Evolutionary conservation across 2,888 invertebrate species (phyloP), one percentile per base, ranked within the genome.

Genomic region (Fragum whitleyi): DNA sequence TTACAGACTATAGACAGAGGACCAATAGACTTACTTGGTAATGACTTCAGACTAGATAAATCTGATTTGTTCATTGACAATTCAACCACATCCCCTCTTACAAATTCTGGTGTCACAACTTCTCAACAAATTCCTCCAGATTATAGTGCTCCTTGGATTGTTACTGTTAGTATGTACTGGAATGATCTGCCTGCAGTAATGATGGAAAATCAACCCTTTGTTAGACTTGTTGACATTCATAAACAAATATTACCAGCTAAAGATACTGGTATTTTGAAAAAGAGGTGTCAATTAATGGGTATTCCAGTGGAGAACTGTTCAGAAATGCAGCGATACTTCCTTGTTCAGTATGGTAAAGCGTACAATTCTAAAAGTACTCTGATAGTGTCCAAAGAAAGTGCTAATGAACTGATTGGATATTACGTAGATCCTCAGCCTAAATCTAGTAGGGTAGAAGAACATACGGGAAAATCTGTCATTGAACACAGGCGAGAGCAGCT

Each of bases 281-380:
- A 93, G 82, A 87, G 94, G 2, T 93, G 93, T 74, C 92, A 92
- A 86, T 88, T 93, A 72, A 88, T 94, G 86, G 90, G 90, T 16
- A 91, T 93, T 76, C 81, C 87, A 16, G 91, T 93, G n/a, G 85
- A 86, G 57, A 93, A 92, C 85, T 93, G 93, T 83, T 81, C 92
- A n/a, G 94, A 94, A 79, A 91, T 94, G 89, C 93, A 94, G 89
- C 85, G 94, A n/a, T 93, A 94, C 83, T 93, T 94, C 74, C 89
- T 94, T 9, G 92, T 93, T 28, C 91, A 93, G 62, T 94, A 94
- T 87, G 93, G 93, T 39, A 91, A 90, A 70, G 94, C 93, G 5
- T 91, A 92, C 75, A 93, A 92, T 83, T 94, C 94, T 11, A 93
- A 93, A 85, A 92, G 92, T 83, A 92, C 92, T 0, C 86, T 94